phyloP scores from a whole-genome alignment of 2,113 vertebrate genomes.

The Blennius ocellaris region DNA sequence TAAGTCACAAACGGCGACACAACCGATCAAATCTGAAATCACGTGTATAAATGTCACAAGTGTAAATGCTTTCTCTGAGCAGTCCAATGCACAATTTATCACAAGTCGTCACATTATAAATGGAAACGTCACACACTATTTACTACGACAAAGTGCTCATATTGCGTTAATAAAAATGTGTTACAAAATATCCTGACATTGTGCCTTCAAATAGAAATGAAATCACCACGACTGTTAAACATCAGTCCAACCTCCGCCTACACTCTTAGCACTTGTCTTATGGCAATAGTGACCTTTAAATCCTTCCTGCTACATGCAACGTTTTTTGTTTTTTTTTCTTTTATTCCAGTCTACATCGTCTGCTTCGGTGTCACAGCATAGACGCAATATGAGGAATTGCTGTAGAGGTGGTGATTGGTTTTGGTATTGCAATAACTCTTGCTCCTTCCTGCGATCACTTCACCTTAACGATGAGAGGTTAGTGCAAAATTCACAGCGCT shows the following conservation, averaged over 20 bases:
- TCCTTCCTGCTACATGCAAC: conserved; percentile 28
- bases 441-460: conserved; percentile 37
- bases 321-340: conserved; percentile 5
- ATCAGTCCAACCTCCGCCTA: conserved; percentile 22
- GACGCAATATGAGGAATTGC: conserved; percentile 17
- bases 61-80: conserved; percentile 8
- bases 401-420: conserved; percentile 27
- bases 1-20: neutral
- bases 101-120: neutral
- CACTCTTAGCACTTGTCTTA: conserved; percentile 10
- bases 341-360: conserved; percentile 16
- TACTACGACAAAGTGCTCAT: neutral
- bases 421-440: conserved; percentile 43
- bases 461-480: conserved; percentile 41
- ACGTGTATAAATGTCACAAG: neutral
- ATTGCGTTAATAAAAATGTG: neutral
- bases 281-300: neutral
- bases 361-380: conserved; percentile 20
- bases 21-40: neutral
- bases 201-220: neutral
- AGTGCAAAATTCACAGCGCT: conserved; percentile 64
- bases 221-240: conserved; percentile 41
- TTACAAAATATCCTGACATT: neutral
- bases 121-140: neutral
- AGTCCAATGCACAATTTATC: neutral